A percentile compares a stretch with the other conserved stretches of the same genome.
Evolutionary conservation across 2,888 invertebrate species (phyloP).

Genomic region (Megamerina dolium): DNA sequence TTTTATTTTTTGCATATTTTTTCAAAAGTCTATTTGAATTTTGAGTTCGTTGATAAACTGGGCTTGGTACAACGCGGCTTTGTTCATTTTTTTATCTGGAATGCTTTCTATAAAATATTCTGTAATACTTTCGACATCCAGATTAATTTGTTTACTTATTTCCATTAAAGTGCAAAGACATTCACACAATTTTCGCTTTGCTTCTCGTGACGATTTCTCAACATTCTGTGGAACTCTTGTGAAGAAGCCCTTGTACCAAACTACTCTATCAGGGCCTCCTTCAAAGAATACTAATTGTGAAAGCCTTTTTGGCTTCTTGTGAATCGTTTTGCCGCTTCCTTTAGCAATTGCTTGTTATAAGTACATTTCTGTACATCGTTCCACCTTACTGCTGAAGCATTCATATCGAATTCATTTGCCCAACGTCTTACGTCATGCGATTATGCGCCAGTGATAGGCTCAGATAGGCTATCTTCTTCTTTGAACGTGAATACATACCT

Average conservation of each 20-base stretch:
- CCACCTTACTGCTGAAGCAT: slow-evolving; percentile 10
- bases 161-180: slow-evolving; percentile 17
- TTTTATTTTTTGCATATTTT: too few relatives aligned
- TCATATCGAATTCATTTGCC: slow-evolving; percentile 9
- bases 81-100: too few relatives aligned
- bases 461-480: slow-evolving; percentile 7
- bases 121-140: too few relatives aligned
- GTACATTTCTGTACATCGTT: slow-evolving; percentile 7
- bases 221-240: slow-evolving; percentile 9
- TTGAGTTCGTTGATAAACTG: too few relatives aligned
- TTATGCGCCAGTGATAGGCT: slow-evolving; percentile 5
- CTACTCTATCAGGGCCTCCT: slow-evolving; percentile 7
- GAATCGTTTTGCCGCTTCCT: slow-evolving; percentile 12
- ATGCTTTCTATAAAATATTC: too few relatives aligned
- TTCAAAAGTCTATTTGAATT: too few relatives aligned
- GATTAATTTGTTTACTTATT: slow-evolving; percentile 10
- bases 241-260: slow-evolving; percentile 10
- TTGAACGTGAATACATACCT: slow-evolving; percentile 13
- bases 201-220: slow-evolving; percentile 10
- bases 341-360: slow-evolving; percentile 11
- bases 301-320: slow-evolving; percentile 8
- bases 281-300: slow-evolving; percentile 8
- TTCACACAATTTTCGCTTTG: slow-evolving; percentile 7
- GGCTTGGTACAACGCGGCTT: too few relatives aligned
- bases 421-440: slow-evolving; percentile 12